phyloP scores from a whole-genome alignment of 2,797 vertebrate genomes.

The Mareca strepera region DNA sequence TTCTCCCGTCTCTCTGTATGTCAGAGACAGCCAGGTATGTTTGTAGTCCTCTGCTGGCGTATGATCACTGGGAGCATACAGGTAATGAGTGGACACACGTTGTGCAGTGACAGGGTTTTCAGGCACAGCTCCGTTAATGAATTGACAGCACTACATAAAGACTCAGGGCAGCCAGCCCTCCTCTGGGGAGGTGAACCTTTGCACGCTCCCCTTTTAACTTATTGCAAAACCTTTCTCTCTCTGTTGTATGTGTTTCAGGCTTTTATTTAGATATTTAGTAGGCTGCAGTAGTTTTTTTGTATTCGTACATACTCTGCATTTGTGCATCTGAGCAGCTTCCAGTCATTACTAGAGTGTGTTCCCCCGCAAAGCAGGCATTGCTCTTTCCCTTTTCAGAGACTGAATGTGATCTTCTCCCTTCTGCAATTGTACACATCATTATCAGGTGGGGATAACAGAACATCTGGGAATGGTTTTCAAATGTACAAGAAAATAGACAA shows the following conservation, averaged over 20 bases:
- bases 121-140: conserved; percentile 51
- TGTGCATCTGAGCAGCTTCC: neutral
- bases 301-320: neutral
- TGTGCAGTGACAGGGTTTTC: conserved; percentile 7
- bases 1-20: neutral
- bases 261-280: neutral
- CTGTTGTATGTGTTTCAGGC: neutral
- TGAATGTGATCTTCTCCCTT: neutral
- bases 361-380: neutral
- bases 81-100: conserved; percentile 36
- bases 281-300: neutral
- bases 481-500: neutral
- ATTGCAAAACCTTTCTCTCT: neutral
- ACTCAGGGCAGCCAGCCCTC: neutral
- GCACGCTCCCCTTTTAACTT: neutral
- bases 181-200: neutral
- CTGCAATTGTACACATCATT: neutral
- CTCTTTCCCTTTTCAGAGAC: neutral
- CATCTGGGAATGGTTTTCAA: neutral
- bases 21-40: conserved; percentile 7
- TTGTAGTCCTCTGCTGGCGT: neutral
- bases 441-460: neutral
- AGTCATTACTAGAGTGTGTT: neutral
- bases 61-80: neutral
- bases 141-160: neutral